These are phyloP conservation scores for Dryoscopus gambensis DNA, from an alignment of 2,113 vertebrate genomes.

Conservation along the genomic window DNA sequence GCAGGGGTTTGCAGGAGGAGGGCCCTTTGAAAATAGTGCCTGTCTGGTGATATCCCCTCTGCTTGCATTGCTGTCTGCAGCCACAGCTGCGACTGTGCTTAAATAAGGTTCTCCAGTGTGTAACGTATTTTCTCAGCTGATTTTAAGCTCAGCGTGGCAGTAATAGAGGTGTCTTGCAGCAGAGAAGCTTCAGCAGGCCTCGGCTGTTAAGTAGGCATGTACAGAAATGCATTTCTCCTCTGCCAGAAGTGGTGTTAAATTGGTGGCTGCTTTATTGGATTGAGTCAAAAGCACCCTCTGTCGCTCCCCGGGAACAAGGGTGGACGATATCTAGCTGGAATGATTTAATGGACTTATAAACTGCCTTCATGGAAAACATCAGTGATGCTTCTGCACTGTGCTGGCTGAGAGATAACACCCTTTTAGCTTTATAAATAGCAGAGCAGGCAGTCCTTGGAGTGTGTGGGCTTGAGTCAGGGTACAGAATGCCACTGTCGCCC, in stretches of 20 bases:
- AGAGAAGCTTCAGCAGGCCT: conserved; percentile 4
- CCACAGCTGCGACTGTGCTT: neutral
- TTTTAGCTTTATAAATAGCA: neutral
- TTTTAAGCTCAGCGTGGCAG: neutral
- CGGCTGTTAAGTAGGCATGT: neutral
- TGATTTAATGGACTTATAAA: neutral
- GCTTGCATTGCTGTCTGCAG: neutral
- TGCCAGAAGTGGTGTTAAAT: conserved; percentile 6
- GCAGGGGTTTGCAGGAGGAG: neutral
- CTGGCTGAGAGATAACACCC: neutral
- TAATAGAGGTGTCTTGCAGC: neutral
- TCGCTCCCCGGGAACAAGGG: neutral
- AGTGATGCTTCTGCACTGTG: neutral
- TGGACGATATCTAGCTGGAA: neutral
- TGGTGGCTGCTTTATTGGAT: neutral
- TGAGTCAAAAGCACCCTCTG: neutral
- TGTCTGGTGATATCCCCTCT: neutral
- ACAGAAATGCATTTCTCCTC: neutral
- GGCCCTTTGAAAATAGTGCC: neutral
- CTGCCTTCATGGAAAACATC: neutral
- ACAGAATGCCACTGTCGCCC: neutral
- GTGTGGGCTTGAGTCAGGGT: neutral
- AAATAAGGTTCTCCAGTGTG: neutral
- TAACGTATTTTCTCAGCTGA: neutral
- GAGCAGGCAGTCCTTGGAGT: neutral